A percentile compares a stretch with the other conserved stretches of the same genome.
Conservation (phyloP, 2,113 vertebrate species). For the Cololabis saira region DNA sequence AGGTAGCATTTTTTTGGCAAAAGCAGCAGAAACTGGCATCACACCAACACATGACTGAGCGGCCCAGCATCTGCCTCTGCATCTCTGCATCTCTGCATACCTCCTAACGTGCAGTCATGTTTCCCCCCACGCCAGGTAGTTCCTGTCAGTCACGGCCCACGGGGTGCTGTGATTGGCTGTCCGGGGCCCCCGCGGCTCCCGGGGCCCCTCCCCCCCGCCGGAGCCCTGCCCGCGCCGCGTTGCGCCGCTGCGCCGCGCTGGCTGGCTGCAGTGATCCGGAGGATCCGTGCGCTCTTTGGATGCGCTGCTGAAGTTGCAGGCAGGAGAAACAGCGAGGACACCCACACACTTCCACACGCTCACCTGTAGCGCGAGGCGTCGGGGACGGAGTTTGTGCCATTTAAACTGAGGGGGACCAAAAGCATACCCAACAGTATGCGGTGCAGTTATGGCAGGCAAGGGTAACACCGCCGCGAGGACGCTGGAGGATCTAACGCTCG, state of each 20-base stretch:
- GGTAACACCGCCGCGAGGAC: conserved; percentile 86
- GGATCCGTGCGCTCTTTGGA: conserved; percentile 58
- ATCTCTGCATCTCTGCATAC: not conserved
- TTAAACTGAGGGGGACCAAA: conserved; percentile 61
- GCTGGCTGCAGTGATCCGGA: conserved; percentile 68
- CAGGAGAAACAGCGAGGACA: conserved; percentile 27
- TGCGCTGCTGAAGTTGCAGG: conserved; percentile 70
- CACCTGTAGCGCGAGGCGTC: conserved; percentile 3
- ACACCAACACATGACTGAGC: conserved; percentile 16
- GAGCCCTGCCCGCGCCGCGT: conserved; percentile 54
- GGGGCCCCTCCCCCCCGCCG: conserved; percentile 61
- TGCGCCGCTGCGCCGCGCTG: conserved; percentile 47
- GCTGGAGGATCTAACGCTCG: conserved; percentile 87
- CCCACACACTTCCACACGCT: conserved; percentile 10
- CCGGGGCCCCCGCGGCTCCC: conserved; percentile 22
- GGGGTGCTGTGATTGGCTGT: conserved; percentile 60
- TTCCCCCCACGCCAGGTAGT: conserved; percentile 30
- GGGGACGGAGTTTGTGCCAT: conserved; percentile 66
- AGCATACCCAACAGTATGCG: conserved; percentile 91
- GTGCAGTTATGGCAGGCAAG: conserved; percentile 94
- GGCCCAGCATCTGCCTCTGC: conserved; percentile 14
- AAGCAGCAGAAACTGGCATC: too few species aligned
- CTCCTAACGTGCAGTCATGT: conserved; percentile 1
- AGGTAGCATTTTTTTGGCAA: too few species aligned
- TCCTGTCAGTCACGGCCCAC: conserved; percentile 46